phyloP scores from a whole-genome alignment of 92 coral and sea anemone species.

The Chrysogorgia sp. region DNA sequence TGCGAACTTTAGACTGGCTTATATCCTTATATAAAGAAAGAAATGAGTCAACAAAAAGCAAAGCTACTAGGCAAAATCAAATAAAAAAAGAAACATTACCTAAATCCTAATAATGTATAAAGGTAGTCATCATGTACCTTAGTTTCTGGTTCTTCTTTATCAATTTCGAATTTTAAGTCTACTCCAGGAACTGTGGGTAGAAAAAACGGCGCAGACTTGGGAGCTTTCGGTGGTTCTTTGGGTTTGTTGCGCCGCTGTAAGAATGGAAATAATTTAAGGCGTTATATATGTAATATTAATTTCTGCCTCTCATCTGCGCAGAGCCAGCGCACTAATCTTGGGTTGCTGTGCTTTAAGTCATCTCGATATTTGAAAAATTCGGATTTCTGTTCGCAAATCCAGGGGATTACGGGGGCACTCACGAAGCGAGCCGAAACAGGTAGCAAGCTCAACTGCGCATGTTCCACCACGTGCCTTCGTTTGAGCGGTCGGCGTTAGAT shows the following conservation, averaged over 20 bases:
- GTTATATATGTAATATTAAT: background rate
- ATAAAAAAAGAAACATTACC: too few relatives aligned
- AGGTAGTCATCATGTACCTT: constrained; percentile 27
- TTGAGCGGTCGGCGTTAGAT: too few relatives aligned
- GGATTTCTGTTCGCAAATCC: too few relatives aligned
- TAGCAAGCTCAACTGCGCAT: too few relatives aligned
- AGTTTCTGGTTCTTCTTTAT: constrained; percentile 64
- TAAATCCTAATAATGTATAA: background rate
- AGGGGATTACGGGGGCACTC: background rate
- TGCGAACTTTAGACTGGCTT: constrained; percentile 20
- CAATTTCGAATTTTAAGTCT: constrained; percentile 80
- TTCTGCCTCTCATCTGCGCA: background rate
- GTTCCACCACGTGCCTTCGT: background rate
- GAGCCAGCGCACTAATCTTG: too few relatives aligned
- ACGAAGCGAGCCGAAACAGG: background rate
- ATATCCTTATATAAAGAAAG: background rate
- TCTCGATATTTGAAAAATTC: too few relatives aligned
- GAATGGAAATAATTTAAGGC: background rate
- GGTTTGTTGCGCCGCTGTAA: constrained; percentile 89
- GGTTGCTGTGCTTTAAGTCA: too few relatives aligned
- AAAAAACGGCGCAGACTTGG: constrained; percentile 96
- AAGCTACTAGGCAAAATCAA: too few relatives aligned
- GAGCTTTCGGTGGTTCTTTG: constrained; percentile 88
- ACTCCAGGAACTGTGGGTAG: constrained; percentile 89
- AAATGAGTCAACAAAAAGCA: background rate